Conservation (phyloP, 2,888 invertebrate genomes). For the Formica aserva region DNA sequence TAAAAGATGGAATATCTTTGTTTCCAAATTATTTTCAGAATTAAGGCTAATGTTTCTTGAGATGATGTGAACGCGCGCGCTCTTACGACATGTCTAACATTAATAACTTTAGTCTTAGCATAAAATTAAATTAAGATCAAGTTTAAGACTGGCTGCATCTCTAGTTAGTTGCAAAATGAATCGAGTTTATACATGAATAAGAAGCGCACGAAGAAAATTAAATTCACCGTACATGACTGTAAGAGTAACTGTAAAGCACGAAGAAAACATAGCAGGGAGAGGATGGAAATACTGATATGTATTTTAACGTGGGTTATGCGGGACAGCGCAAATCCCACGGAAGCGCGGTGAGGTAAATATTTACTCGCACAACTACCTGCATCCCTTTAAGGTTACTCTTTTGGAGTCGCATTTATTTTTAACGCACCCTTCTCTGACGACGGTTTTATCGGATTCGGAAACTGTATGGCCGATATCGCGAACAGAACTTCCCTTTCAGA, state of each 20-base stretch:
- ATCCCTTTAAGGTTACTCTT: slow-evolving; percentile 42
- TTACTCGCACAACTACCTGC: slow-evolving; percentile 46
- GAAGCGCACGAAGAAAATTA: slow-evolving; percentile 32
- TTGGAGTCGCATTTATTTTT: slow-evolving; percentile 42
- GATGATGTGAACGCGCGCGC: neutral
- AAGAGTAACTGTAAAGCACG: slow-evolving; percentile 20
- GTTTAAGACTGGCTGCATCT: neutral
- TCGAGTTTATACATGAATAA: neutral
- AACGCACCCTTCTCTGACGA: slow-evolving; percentile 35
- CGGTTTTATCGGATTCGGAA: slow-evolving; percentile 29
- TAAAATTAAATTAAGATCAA: slow-evolving; percentile 14
- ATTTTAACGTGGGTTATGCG: slow-evolving; percentile 49
- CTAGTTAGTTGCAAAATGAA: slow-evolving; percentile 14
- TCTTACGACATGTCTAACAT: slow-evolving; percentile 2
- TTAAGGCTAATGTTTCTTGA: neutral
- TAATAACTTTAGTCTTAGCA: neutral
- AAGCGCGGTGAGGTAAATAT: slow-evolving; percentile 45
- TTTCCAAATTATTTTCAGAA: neutral
- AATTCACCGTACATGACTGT: slow-evolving; percentile 25
- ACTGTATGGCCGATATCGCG: slow-evolving; percentile 1
- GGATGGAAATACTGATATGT: slow-evolving; percentile 46
- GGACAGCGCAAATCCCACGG: slow-evolving; percentile 39
- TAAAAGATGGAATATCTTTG: neutral
- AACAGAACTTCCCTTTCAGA: neutral
- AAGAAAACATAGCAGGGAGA: slow-evolving; percentile 11